phyloP scores from a whole-genome alignment of 1,140 invertebrate species.

The Philotrypesis tridentata region DNA sequence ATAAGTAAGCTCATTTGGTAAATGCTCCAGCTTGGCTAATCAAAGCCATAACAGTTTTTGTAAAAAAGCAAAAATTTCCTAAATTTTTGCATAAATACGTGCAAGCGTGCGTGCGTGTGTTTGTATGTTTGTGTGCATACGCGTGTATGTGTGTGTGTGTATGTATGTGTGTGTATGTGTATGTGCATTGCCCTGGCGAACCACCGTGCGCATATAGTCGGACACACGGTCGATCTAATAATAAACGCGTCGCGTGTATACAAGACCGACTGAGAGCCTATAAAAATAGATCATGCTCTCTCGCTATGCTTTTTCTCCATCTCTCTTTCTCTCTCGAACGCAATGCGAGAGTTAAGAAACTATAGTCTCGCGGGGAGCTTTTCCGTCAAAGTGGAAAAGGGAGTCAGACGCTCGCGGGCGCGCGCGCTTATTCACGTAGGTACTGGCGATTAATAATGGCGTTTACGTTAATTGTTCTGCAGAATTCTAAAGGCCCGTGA shows the following conservation, averaged over 20 bases:
- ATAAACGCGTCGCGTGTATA: constrained; percentile 66
- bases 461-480: constrained; percentile 18
- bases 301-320: background rate
- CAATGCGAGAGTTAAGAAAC: background rate
- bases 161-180: background rate
- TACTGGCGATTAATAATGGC: background rate
- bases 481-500: constrained; percentile 71
- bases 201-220: constrained; percentile 30
- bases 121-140: no score
- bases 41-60: no score
- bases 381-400: constrained; percentile 25
- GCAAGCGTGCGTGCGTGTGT: no score
- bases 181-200: constrained; percentile 7
- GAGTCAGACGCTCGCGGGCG: background rate
- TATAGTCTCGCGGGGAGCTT: background rate
- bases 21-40: no score
- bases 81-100: no score
- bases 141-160: no score
- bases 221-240: constrained; percentile 61
- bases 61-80: no score
- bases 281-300: constrained; percentile 66
- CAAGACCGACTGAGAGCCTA: constrained; percentile 60
- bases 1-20: no score
- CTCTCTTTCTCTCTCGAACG: constrained; percentile 4
- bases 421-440: background rate